Conservation (phyloP, 2,113 vertebrate species). For the Cepphus grylle region DNA sequence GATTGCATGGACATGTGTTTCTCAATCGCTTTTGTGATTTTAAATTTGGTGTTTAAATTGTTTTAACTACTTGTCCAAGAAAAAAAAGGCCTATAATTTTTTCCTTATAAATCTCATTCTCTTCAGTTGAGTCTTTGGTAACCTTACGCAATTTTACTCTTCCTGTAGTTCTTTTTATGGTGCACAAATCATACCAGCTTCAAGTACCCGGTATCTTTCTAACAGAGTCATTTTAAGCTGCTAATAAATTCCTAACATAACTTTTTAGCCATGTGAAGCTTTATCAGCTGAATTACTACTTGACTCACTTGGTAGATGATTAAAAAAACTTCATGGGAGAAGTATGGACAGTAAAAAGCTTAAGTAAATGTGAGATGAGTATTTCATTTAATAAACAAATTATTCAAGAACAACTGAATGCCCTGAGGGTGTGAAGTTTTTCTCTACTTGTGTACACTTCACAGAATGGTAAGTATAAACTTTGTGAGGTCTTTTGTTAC, state of each 20-base stretch:
- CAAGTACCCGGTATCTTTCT: neutral
- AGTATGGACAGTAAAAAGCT: neutral
- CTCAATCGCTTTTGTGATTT: neutral
- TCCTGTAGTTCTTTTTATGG: neutral
- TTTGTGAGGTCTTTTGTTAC: neutral
- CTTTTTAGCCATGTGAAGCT: neutral
- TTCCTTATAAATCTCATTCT: neutral
- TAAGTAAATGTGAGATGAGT: neutral
- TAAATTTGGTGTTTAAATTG: neutral
- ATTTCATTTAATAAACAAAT: constrained; percentile 12
- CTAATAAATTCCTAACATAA: constrained; percentile 45
- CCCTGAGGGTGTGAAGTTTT: neutral
- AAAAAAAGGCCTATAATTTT: neutral
- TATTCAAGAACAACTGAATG: neutral
- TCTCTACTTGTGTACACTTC: neutral
- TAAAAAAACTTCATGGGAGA: neutral
- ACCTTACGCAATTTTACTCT: neutral
- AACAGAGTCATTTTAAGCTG: neutral
- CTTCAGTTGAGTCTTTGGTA: neutral
- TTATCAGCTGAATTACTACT: neutral
- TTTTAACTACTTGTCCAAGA: neutral
- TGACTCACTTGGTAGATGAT: neutral
- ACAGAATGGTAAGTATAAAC: neutral
- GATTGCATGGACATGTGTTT: neutral
- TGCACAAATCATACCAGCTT: neutral